Evolutionary conservation across 2,888 invertebrate species (phyloP).

Genomic region (Dascillus cervinus): DNA sequence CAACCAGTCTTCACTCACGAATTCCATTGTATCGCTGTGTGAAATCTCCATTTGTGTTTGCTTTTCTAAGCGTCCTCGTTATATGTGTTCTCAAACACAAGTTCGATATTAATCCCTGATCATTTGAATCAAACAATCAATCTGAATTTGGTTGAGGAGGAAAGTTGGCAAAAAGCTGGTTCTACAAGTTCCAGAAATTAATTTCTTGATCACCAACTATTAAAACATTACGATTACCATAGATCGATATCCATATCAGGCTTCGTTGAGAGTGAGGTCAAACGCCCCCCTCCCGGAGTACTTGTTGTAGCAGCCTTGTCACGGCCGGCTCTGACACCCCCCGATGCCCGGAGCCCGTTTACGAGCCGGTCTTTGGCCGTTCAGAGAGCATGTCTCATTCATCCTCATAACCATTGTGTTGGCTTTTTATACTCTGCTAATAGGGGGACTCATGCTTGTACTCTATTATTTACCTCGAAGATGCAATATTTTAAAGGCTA

Average conservation of each 20-base stretch:
- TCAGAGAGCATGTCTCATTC: conserved; percentile 28
- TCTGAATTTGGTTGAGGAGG: too few relatives aligned
- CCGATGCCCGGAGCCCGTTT: conserved; percentile 24
- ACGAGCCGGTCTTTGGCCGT: conserved; percentile 28
- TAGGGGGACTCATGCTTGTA: conserved; percentile 24
- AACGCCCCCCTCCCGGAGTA: conserved; percentile 22
- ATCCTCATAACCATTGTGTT: conserved; percentile 29
- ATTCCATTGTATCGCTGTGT: conserved; percentile 40
- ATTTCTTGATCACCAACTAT: too few relatives aligned
- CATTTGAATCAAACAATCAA: too few relatives aligned
- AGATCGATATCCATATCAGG: conserved; percentile 26
- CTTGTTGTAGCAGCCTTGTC: conserved; percentile 31
- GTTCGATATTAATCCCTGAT: too few relatives aligned
- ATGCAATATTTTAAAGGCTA: conserved; percentile 26
- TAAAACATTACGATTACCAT: too few relatives aligned
- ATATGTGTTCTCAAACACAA: too few relatives aligned
- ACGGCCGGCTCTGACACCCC: conserved; percentile 30
- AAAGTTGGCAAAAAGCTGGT: too few relatives aligned
- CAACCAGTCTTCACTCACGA: conserved; percentile 37
- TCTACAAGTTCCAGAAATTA: too few relatives aligned
- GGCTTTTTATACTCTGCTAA: conserved; percentile 27
- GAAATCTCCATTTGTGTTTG: conserved; percentile 39
- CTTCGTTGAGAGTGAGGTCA: conserved; percentile 27
- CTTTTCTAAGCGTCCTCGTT: conserved; percentile 32
- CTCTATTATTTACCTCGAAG: conserved; percentile 26